These are phyloP conservation scores for Zaprionus kolodkinae DNA, from an alignment of 1,140 invertebrate species.

Conservation along the genomic window DNA sequence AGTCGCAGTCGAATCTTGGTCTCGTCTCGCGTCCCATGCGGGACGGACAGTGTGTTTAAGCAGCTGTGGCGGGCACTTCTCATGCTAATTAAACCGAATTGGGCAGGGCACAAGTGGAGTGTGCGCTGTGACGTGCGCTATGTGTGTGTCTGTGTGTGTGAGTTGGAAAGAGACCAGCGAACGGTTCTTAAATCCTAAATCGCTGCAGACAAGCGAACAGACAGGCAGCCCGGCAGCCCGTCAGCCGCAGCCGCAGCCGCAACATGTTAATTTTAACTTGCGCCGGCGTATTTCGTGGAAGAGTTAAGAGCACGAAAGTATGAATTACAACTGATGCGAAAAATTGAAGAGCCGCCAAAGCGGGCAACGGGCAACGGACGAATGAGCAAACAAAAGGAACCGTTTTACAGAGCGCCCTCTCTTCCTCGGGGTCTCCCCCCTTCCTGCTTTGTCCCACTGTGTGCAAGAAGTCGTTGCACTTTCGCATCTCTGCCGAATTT, in stretches of 20 bases:
- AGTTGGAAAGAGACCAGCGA: slow-evolving; percentile 58
- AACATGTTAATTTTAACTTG: slow-evolving; percentile 80
- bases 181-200: slow-evolving; percentile 78
- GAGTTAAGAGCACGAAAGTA: slow-evolving; percentile 68
- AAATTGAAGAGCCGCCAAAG: slow-evolving; percentile 71
- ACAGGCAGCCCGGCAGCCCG: slow-evolving; percentile 27
- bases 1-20: slow-evolving; percentile 7
- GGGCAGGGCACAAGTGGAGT: slow-evolving; percentile 70
- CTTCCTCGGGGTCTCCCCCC: neutral
- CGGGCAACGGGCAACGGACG: slow-evolving; percentile 63
- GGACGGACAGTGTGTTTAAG: slow-evolving; percentile 64
- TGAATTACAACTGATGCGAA: slow-evolving; percentile 82
- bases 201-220: slow-evolving; percentile 47
- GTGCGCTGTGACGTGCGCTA: slow-evolving; percentile 21
- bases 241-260: slow-evolving; percentile 57
- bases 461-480: slow-evolving; percentile 72
- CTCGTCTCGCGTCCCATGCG: slow-evolving; percentile 17
- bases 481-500: slow-evolving; percentile 50
- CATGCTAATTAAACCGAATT: slow-evolving; percentile 80
- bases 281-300: slow-evolving; percentile 75
- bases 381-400: slow-evolving; percentile 74
- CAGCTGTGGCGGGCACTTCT: slow-evolving; percentile 72
- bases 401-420: slow-evolving; percentile 41
- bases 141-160: slow-evolving; percentile 50
- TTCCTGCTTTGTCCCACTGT: slow-evolving; percentile 5